Base-by-base conservation (phyloP, 1,140 invertebrate genomes). In the Calliphora vicina region DNA sequence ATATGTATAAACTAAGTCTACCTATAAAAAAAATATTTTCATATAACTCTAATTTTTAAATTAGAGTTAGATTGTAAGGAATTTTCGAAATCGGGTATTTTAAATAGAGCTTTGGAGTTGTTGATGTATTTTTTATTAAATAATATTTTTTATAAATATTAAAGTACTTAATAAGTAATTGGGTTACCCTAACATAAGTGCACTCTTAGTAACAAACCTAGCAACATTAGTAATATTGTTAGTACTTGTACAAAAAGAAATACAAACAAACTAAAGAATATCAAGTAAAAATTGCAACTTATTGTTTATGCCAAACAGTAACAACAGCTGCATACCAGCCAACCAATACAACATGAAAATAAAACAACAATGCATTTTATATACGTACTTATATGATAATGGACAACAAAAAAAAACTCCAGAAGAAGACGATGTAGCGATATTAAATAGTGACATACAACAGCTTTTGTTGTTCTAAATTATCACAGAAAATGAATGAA, bases 261-360 rank as follows among this genome's bases (percentile, higher is more conserved):
- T n/a, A n/a, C n/a, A n/a, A n/a, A 35, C 1, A 67, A 67, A 67
- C n/a, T 67, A 67, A 25, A 10, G 61, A 67, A 25, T 23, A 23
- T 23, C n/a, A 23, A 67, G 61, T 67, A 67, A 67, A 67, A 67
- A 67, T 25, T 67, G 61, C n/a, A 67, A 67, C 61, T 67, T 67
- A 67, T 67, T 67, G 61, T 67, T 67, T 67, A 67, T 67, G 61
- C 25, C 61, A 20, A 67, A 67, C 12, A 25, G 3, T 23, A 25
- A 67, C 20, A 25, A n/a, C 20, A 67, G n/a, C 23, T 67, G 61
- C 61, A 67, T 25, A 67, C 1, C 61, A 67, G 6, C 20, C n/a
- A 67, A 67, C 20, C 57, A 10, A 67, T 20, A 67, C 20, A 67
- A 67, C 61, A 23, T 67, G 15, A 57, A 1, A 57, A 20, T 23